Base-by-base conservation (phyloP, 2,797 vertebrate species). In the Gouania willdenowi region DNA sequence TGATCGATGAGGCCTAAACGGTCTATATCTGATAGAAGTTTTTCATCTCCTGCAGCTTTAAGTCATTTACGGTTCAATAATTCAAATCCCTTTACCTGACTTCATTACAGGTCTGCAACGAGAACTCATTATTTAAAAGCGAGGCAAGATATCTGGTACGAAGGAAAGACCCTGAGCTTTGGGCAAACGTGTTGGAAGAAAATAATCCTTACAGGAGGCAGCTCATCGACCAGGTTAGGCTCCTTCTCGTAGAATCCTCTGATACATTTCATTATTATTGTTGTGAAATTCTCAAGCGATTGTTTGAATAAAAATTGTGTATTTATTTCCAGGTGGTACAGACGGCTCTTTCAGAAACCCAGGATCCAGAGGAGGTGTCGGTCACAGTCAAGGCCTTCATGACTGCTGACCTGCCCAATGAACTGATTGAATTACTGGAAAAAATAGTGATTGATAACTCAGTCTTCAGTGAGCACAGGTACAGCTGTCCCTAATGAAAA, bases 61-160 rank as follows among this genome's bases (percentile, higher is more conserved):
- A 1, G 1, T 20, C 4, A 20, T 4, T 5, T 20, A 19, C 6
- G 1, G 1, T 20, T 20, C n/a, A n/a, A n/a, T n/a, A n/a, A n/a
- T n/a, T n/a, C n/a, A n/a, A n/a, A n/a, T n/a, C n/a, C n/a, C n/a
- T 23, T 23, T 23, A 18, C 20, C 30, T 18, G 2, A 30, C 28
- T 25, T 49, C 3, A 23, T 29, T 16, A 44, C 70, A 98, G 96
- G 96, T 98, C 49, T 98, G 96, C 89, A 98, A 98, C 67, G 96
- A 98, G 77, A 98, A 98, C 79, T 98, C 96, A 3, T 90, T 98
- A 42, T 98, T 98, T 80, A 98, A 98, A 87, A 98, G 92, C 14
- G 88, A 95, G 58, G 91, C 92, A 51, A 88, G 90, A 5, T 94
- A 96, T 48, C 79, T 96, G 53, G 92, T 98, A 11, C 93, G 95